These are phyloP conservation scores for Paracanthobrama guichenoti DNA, from an alignment of 2,113 vertebrate genomes.

Conservation along the genomic window DNA sequence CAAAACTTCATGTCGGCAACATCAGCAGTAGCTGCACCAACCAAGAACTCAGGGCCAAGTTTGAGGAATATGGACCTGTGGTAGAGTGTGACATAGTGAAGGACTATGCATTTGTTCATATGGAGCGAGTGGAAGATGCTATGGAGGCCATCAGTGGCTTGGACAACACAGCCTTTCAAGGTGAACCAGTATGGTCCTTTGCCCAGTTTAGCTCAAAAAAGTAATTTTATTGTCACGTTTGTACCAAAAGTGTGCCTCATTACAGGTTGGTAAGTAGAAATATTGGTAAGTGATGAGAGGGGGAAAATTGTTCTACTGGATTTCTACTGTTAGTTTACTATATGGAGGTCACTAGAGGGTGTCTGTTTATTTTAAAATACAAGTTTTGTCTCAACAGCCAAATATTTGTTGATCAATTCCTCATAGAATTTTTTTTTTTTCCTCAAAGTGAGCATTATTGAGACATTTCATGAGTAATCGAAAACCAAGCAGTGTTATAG, in stretches of 20 bases:
- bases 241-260: conserved; percentile 22
- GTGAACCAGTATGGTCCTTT: conserved; percentile 74
- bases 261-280: conserved; percentile 41
- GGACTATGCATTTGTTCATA: conserved; percentile 97
- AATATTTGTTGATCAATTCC: neutral
- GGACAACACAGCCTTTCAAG: conserved; percentile 93
- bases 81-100: conserved; percentile 96
- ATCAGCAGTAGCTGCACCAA: conserved; percentile 86
- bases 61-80: conserved; percentile 91
- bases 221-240: conserved; percentile 17
- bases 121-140: conserved; percentile 94
- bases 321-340: neutral
- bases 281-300: conserved; percentile 29
- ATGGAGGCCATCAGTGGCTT: conserved; percentile 92
- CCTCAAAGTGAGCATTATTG: neutral
- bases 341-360: neutral
- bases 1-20: conserved; percentile 94
- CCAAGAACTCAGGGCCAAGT: conserved; percentile 90
- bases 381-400: neutral
- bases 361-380: neutral
- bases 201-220: conserved; percentile 28
- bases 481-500: neutral
- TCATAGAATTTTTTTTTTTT: neutral
- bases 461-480: neutral
- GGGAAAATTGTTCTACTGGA: neutral